Percentiles rank a stretch among this genome's conserved stretches.
These are phyloP conservation scores for Furnarius figulus DNA, from an alignment of 2,113 vertebrate genomes.

Conservation along the genomic window DNA sequence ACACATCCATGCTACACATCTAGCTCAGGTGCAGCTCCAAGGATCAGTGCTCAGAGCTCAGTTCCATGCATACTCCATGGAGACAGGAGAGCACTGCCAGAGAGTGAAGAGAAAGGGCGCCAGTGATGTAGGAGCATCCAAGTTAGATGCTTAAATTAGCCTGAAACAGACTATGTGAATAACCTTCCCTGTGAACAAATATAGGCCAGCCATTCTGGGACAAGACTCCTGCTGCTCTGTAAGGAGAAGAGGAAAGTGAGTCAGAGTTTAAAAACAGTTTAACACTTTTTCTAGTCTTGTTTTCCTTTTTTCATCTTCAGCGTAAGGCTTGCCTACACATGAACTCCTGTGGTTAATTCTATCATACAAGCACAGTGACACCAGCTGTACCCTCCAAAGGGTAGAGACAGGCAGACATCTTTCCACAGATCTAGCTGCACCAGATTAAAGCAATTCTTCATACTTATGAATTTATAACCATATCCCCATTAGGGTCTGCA, in stretches of 20 bases:
- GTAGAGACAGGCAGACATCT: not conserved
- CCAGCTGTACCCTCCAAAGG: not conserved
- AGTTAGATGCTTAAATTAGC: slow-evolving; percentile 4
- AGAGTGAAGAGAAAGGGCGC: not conserved
- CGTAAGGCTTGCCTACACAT: slow-evolving; percentile 31
- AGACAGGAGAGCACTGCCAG: not conserved
- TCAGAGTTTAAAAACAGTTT: slow-evolving; percentile 47
- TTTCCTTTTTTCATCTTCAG: slow-evolving; percentile 11
- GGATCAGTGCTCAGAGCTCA: not conserved
- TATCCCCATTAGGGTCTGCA: not conserved
- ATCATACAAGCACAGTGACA: not conserved
- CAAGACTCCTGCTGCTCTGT: slow-evolving; percentile 30
- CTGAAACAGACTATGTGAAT: slow-evolving; percentile 22
- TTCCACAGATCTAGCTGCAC: not conserved
- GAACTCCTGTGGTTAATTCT: not conserved
- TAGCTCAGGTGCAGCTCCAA: not conserved
- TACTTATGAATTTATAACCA: not conserved
- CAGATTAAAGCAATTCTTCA: not conserved
- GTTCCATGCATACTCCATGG: not conserved
- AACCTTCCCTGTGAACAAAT: slow-evolving; percentile 42
- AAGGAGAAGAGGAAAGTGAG: slow-evolving; percentile 35
- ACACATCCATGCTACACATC: not conserved
- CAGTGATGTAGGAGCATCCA: not conserved
- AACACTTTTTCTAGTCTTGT: not conserved
- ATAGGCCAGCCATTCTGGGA: slow-evolving; percentile 50